These are phyloP conservation scores for Saguinus imperator DNA, from an alignment of 2,113 vertebrate genomes.

Conservation along the genomic window DNA sequence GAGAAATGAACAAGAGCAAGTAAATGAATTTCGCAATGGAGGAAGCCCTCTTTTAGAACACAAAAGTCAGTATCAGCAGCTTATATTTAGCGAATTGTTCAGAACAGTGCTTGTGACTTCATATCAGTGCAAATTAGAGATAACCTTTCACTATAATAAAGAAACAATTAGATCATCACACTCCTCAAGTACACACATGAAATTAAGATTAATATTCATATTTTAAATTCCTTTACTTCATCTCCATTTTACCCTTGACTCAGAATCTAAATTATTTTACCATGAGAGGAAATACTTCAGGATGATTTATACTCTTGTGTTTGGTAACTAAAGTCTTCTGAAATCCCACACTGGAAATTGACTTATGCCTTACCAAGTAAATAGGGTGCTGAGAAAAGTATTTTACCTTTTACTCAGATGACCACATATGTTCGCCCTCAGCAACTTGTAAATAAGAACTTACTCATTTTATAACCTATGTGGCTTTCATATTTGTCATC, in stretches of 20 bases:
- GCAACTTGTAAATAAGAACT: constrained; percentile 62
- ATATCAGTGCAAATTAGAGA: not conserved
- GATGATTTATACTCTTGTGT: not conserved
- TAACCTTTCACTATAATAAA: not conserved
- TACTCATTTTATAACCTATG: constrained; percentile 45
- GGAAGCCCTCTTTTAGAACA: not conserved
- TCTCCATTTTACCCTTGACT: not conserved
- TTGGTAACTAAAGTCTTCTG: not conserved
- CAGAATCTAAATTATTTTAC: not conserved
- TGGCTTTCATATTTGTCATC: constrained; percentile 65
- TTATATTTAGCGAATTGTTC: not conserved
- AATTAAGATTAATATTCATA: not conserved
- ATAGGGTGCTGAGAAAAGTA: not conserved
- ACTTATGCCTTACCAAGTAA: not conserved
- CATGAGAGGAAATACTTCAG: not conserved
- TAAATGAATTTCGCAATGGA: fast-evolving
- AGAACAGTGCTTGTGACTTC: not conserved
- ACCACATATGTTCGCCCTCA: constrained; percentile 59
- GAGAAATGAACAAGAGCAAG: not conserved
- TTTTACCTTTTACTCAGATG: not conserved
- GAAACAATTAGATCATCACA: not conserved
- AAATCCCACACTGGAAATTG: not conserved
- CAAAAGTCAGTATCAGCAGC: not conserved
- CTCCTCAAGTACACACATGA: not conserved
- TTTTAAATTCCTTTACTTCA: not conserved